Conservation (phyloP, 2,888 invertebrate species). For the Piscicola geometra region DNA sequence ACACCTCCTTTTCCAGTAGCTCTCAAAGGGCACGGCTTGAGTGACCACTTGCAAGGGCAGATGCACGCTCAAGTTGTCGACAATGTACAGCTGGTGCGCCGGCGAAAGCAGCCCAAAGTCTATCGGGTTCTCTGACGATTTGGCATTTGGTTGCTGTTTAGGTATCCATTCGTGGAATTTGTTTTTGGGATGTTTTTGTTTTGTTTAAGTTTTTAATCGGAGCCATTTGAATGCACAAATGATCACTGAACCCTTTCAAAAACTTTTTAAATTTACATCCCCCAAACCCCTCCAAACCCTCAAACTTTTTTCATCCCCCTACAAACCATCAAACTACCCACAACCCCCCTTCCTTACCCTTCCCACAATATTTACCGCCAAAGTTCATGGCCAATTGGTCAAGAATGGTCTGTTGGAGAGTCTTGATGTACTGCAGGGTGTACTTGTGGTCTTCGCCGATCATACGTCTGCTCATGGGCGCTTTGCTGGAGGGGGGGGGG, state of each 20-base stretch:
- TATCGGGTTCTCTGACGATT: slow-evolving; percentile 2
- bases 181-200: too few species aligned
- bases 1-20: slow-evolving; percentile 25
- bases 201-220: too few species aligned
- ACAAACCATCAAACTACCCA: too few species aligned
- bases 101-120: neutral
- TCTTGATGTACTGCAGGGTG: slow-evolving; percentile 17
- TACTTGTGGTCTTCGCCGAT: slow-evolving; percentile 20
- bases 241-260: too few species aligned
- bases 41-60: slow-evolving; percentile 15
- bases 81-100: neutral
- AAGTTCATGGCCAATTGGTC: slow-evolving; percentile 9
- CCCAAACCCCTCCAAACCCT: neutral
- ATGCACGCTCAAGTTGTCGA: neutral
- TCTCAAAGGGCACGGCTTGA: neutral
- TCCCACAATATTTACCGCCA: slow-evolving; percentile 3
- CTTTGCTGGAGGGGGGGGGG: neutral
- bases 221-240: neutral
- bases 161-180: too few species aligned
- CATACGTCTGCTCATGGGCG: neutral
- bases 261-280: too few species aligned
- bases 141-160: too few species aligned
- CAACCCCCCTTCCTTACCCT: neutral
- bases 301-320: neutral
- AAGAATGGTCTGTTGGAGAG: slow-evolving; percentile 5